Percentiles rank a stretch among this genome's conserved stretches.
Conservation (phyloP, 2,113 vertebrate genomes). For the Cavia aperea region DNA sequence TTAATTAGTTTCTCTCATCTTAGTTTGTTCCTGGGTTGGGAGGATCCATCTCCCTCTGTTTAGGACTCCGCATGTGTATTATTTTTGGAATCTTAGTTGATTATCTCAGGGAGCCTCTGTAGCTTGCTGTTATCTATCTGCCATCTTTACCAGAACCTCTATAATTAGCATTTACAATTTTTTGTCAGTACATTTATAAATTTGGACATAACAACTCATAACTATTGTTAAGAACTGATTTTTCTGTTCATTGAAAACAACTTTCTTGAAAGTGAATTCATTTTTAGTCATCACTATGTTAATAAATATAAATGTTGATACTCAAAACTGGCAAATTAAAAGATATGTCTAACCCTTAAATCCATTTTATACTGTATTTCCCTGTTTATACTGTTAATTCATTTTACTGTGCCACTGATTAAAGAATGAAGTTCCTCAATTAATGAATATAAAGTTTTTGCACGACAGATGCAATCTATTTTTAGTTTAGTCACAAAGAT, state of each 20-base stretch:
- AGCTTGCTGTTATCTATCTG: no score
- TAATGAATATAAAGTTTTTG: slow-evolving; percentile 3
- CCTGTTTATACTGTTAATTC: slow-evolving; percentile 8
- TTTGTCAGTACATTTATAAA: slow-evolving; percentile 57
- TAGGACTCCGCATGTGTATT: no score
- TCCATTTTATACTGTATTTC: slow-evolving; percentile 9
- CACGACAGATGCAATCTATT: neutral
- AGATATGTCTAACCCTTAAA: slow-evolving; percentile 31
- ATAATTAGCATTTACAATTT: slow-evolving; percentile 61
- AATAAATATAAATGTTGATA: slow-evolving; percentile 47
- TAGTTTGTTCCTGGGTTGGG: no score
- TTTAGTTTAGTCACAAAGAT: slow-evolving; percentile 25
- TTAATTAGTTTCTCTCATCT: no score
- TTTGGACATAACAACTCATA: slow-evolving; percentile 38
- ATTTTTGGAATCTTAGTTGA: no score
- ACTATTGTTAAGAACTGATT: slow-evolving; percentile 54
- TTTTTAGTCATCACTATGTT: slow-evolving; percentile 29
- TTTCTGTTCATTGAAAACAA: slow-evolving; percentile 61
- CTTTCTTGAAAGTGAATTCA: slow-evolving; percentile 45
- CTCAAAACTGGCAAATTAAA: slow-evolving; percentile 48
- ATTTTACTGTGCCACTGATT: neutral
- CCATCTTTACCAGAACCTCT: neutral
- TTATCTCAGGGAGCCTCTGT: no score
- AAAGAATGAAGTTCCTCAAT: slow-evolving; percentile 26
- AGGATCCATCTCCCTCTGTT: no score